phyloP scores from a whole-genome alignment of 2,888 invertebrate species.

The Nymphalis polychloros region DNA sequence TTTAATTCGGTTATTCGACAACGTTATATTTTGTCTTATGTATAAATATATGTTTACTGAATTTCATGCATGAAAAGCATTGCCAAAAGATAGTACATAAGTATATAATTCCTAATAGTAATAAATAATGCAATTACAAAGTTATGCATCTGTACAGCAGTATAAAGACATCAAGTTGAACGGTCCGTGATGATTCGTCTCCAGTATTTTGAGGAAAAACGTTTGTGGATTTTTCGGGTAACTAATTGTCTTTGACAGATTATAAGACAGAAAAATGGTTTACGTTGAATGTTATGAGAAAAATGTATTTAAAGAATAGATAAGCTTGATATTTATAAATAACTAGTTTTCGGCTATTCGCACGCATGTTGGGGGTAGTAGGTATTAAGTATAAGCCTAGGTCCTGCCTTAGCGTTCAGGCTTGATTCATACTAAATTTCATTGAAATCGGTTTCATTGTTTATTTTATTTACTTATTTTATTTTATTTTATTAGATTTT shows the following conservation, averaged over 20 bases:
- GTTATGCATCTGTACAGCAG: conserved; percentile 15
- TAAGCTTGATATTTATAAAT: neutral
- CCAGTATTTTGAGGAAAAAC: conserved; percentile 30
- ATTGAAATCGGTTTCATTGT: too few relatives aligned
- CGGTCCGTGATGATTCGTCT: conserved; percentile 26
- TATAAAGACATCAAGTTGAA: conserved; percentile 32
- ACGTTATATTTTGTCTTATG: too few relatives aligned
- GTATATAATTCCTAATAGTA: neutral
- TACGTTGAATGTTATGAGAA: neutral
- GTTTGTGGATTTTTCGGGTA: conserved; percentile 34
- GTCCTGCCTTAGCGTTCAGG: too few relatives aligned
- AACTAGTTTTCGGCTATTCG: neutral
- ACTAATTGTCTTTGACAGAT: conserved; percentile 39
- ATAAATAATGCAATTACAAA: conserved; percentile 18
- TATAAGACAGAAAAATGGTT: conserved; percentile 24
- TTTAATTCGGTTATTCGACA: too few relatives aligned
- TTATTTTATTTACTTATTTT: too few relatives aligned
- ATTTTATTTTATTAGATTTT: too few relatives aligned
- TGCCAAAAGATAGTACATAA: too few relatives aligned
- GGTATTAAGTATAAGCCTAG: too few relatives aligned
- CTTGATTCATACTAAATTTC: too few relatives aligned
- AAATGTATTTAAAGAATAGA: neutral
- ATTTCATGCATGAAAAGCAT: too few relatives aligned
- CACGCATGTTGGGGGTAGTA: too few relatives aligned
- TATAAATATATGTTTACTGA: too few relatives aligned